phyloP scores from a whole-genome alignment of 2,888 invertebrate genomes.

The Oegoconia quadripuncta region DNA sequence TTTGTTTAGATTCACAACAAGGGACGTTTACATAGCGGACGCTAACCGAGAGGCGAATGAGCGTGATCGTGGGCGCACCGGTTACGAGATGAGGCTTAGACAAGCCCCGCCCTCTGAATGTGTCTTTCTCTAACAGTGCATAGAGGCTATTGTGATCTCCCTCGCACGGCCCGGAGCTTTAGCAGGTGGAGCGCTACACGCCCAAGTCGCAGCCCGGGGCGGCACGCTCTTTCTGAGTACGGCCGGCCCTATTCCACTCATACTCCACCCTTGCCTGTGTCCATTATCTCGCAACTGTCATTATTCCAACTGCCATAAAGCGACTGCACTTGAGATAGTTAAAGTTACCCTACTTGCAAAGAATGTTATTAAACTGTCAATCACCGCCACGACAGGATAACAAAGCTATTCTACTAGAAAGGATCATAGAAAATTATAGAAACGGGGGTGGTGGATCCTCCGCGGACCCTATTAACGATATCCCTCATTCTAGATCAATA shows the following conservation, averaged over 20 bases:
- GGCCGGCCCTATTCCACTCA: slow-evolving; percentile 35
- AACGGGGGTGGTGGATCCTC: too few relatives aligned
- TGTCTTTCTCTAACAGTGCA: slow-evolving; percentile 30
- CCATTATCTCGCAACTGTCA: slow-evolving; percentile 50
- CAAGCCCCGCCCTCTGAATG: slow-evolving; percentile 40
- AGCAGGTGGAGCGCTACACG: slow-evolving; percentile 27
- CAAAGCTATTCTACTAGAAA: not conserved
- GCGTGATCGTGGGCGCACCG: slow-evolving; percentile 60
- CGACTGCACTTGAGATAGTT: slow-evolving; percentile 10
- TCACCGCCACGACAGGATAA: not conserved
- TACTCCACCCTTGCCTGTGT: slow-evolving; percentile 44
- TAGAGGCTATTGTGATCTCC: slow-evolving; percentile 18
- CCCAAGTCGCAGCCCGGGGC: slow-evolving; percentile 35
- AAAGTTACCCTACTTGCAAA: slow-evolving; percentile 8
- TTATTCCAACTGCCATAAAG: slow-evolving; percentile 18
- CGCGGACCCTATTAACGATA: too few relatives aligned
- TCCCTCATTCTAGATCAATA: too few relatives aligned
- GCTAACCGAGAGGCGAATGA: slow-evolving; percentile 75
- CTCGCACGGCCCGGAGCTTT: slow-evolving; percentile 21
- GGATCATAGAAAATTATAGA: too few relatives aligned
- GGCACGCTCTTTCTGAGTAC: slow-evolving; percentile 30
- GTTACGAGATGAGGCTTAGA: slow-evolving; percentile 25
- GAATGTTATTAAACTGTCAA: slow-evolving; percentile 5
- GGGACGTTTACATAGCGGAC: slow-evolving; percentile 87
- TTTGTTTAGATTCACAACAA: slow-evolving; percentile 93